phyloP scores from a whole-genome alignment of 2,113 vertebrate species.

The Psephotus haematonotus region DNA sequence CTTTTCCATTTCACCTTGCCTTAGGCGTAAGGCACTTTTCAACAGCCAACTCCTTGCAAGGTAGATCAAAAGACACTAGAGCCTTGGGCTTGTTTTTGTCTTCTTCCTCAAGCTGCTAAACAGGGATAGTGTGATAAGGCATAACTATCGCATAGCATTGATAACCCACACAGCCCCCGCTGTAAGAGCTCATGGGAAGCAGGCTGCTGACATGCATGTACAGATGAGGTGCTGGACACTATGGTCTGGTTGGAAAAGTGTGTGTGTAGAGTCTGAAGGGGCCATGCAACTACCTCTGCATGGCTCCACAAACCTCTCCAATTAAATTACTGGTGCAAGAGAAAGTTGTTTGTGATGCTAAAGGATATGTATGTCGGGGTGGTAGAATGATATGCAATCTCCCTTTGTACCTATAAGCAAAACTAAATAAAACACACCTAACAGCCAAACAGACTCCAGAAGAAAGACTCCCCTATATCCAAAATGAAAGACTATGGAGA shows the following conservation, averaged over 20 bases:
- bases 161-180: neutral
- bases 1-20: conserved; percentile 37
- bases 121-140: neutral
- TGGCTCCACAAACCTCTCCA: neutral
- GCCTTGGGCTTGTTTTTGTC: conserved; percentile 24
- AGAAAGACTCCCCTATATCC: neutral
- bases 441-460: neutral
- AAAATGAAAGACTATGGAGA: neutral
- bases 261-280: neutral
- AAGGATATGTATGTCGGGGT: neutral
- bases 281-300: neutral
- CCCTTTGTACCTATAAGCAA: neutral
- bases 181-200: neutral
- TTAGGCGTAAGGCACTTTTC: conserved; percentile 16
- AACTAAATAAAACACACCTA: neutral
- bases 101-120: neutral
- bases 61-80: conserved; percentile 28
- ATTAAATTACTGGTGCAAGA: neutral
- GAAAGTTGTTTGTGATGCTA: neutral
- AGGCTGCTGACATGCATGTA: neutral
- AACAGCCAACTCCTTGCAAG: conserved; percentile 20
- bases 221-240: neutral
- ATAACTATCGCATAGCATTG: neutral
- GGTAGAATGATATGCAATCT: neutral
- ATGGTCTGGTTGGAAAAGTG: neutral